These are phyloP conservation scores for Shinisaurus crocodilurus DNA, from an alignment of 2,113 vertebrate genomes.

Conservation along the genomic window DNA sequence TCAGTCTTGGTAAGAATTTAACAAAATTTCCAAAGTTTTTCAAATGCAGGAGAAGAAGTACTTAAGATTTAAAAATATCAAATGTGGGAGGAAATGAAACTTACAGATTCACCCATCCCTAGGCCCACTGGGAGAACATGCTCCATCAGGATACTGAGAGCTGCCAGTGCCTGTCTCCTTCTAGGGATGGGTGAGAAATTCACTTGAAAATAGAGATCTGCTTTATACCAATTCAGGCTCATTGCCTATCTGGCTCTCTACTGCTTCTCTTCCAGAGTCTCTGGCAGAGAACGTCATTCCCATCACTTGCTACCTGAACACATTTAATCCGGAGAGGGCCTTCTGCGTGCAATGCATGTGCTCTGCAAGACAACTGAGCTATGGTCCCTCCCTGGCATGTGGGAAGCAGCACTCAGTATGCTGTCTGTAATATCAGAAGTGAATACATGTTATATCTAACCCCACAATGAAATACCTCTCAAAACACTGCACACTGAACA, in stretches of 20 bases:
- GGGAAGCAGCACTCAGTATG: not conserved
- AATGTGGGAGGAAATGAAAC: too few relatives aligned
- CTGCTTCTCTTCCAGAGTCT: not conserved
- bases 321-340: not conserved
- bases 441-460: not conserved
- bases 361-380: not conserved
- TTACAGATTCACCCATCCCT: too few relatives aligned
- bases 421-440: not conserved
- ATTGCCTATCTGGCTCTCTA: not conserved
- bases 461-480: not conserved
- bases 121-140: too few relatives aligned
- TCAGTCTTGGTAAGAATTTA: too few relatives aligned
- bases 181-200: not conserved
- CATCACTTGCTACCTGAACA: not conserved
- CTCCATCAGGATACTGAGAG: too few relatives aligned
- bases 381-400: not conserved
- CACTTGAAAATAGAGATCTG: not conserved
- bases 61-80: too few relatives aligned
- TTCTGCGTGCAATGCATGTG: not conserved
- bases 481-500: not conserved
- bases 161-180: too few relatives aligned
- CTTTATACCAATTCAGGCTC: not conserved
- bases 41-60: too few relatives aligned
- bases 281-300: not conserved
- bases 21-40: too few relatives aligned